These are phyloP conservation scores for Urocolius indicus DNA, from an alignment of 2,113 vertebrate genomes.

Conservation along the genomic window DNA sequence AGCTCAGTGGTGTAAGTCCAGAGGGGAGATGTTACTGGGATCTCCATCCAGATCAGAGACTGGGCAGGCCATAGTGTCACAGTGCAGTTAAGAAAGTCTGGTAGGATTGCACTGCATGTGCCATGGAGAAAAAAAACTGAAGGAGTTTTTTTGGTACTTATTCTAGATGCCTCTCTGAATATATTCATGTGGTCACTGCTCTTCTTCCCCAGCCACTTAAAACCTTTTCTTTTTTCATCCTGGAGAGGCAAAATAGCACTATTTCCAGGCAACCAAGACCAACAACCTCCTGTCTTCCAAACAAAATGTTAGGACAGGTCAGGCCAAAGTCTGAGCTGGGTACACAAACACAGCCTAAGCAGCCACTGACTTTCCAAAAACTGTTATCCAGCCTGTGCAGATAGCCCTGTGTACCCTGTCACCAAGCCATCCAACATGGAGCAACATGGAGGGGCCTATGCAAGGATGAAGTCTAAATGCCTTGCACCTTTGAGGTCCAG, in stretches of 20 bases:
- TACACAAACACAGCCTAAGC: background rate
- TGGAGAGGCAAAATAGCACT: background rate
- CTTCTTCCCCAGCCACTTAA: background rate
- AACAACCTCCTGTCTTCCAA: constrained; percentile 20
- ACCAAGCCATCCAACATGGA: background rate
- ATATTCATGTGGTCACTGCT: background rate
- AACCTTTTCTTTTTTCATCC: background rate
- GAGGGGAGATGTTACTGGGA: too few relatives aligned
- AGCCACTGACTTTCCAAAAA: background rate
- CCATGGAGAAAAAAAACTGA: background rate
- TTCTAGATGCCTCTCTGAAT: background rate
- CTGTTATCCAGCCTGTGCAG: background rate
- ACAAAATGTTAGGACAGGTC: background rate
- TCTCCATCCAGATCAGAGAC: background rate
- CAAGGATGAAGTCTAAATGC: background rate
- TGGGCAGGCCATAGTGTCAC: background rate
- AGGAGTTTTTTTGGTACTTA: background rate
- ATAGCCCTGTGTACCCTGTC: background rate
- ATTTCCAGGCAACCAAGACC: background rate
- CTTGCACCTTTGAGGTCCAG: background rate
- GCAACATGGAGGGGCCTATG: background rate
- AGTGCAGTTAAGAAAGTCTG: fast-evolving
- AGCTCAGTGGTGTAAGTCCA: background rate
- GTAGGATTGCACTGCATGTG: background rate
- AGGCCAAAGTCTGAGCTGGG: background rate